These are phyloP conservation scores for Pristionchus maxplancki DNA, from an alignment of 2,888 invertebrate genomes.

Conservation along the genomic window DNA sequence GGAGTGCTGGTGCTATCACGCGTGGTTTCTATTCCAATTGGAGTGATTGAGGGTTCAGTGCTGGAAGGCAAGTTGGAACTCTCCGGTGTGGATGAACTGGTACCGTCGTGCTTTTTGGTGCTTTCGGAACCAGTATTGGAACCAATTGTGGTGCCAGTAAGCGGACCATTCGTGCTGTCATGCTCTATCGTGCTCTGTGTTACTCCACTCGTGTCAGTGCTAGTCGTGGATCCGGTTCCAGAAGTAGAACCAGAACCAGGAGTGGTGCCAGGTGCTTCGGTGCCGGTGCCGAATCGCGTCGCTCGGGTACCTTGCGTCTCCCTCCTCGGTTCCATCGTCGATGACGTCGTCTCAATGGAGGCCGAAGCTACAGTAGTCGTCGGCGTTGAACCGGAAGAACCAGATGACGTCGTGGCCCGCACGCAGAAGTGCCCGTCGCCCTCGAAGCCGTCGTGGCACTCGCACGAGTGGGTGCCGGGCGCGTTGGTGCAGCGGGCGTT, in stretches of 20 bases:
- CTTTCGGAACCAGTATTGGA: too few relatives aligned
- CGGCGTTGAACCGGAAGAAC: neutral
- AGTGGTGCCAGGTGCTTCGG: neutral
- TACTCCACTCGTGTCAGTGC: neutral
- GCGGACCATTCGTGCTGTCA: too few relatives aligned
- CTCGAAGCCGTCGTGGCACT: slow-evolving; percentile 67
- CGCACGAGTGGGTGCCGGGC: slow-evolving; percentile 84
- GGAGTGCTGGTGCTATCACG: neutral
- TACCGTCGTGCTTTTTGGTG: too few relatives aligned
- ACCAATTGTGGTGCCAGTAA: too few relatives aligned
- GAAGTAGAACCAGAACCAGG: neutral
- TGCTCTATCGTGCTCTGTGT: neutral
- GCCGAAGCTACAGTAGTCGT: neutral
- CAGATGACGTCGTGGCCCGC: neutral
- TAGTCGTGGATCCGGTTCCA: neutral
- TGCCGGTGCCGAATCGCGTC: neutral
- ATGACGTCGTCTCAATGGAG: neutral
- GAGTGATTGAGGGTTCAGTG: neutral
- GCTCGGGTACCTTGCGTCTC: slow-evolving; percentile 12
- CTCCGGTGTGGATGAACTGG: neutral
- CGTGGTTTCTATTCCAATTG: neutral
- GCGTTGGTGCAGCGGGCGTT: slow-evolving; percentile 84
- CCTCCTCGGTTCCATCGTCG: neutral
- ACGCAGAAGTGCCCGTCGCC: slow-evolving; percentile 68
- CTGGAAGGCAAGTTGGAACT: neutral